Percentiles rank a stretch among this genome's conserved stretches.
phyloP scores from a whole-genome alignment of 2,888 invertebrate species.

The Idaea biselata region DNA sequence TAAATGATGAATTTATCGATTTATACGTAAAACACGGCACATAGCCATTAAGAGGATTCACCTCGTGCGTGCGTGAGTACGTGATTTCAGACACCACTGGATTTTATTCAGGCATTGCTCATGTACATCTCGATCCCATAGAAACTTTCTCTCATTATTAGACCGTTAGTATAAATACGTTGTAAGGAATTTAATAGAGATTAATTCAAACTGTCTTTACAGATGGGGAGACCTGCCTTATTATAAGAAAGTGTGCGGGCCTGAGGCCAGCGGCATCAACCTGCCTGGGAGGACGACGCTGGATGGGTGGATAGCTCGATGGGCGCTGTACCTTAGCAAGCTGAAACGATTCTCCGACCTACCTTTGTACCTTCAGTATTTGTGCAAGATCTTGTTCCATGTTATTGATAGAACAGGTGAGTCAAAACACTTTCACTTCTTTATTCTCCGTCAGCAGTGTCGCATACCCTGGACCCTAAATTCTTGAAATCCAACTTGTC shows the following conservation, averaged over 20 bases:
- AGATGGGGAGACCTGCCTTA: conserved; percentile 71
- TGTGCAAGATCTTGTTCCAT: conserved; percentile 86
- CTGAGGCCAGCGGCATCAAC: conserved; percentile 65
- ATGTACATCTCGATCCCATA: too few relatives aligned
- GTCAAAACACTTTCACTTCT: conserved; percentile 27
- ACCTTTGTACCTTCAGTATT: conserved; percentile 87
- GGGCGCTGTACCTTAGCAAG: conserved; percentile 80
- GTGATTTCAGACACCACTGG: too few relatives aligned
- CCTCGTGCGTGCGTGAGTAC: too few relatives aligned
- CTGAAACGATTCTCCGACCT: conserved; percentile 81
- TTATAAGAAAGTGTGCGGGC: conserved; percentile 69
- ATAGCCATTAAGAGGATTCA: background rate
- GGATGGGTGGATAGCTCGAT: conserved; percentile 86
- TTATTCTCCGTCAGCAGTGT: too few relatives aligned
- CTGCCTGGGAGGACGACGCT: conserved; percentile 77
- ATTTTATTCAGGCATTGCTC: too few relatives aligned
- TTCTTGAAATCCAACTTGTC: too few relatives aligned
- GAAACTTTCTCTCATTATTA: too few relatives aligned
- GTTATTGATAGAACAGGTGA: conserved; percentile 85
- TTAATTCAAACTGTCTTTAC: conserved; percentile 8
- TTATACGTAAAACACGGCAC: background rate
- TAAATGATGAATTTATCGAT: background rate
- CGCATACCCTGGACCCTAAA: too few relatives aligned
- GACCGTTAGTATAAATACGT: too few relatives aligned
- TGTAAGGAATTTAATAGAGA: background rate